Base-by-base conservation (phyloP, 1,140 invertebrate species). In the Brachystomella parvula region DNA sequence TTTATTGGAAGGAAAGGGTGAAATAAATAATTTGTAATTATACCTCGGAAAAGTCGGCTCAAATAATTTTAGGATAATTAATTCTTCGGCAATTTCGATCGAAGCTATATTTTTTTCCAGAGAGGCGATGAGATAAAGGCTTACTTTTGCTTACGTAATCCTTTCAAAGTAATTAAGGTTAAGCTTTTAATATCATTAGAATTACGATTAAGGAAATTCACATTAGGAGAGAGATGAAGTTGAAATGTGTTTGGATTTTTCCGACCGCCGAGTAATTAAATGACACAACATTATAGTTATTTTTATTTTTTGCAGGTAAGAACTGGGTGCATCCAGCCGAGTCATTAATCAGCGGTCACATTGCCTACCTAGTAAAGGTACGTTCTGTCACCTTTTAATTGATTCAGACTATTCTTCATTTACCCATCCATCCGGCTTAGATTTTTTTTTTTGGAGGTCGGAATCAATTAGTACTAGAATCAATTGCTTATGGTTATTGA, bases 341-440 rank as follows among this genome's bases (percentile, higher is more conserved):
- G 75, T 83, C 90, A n/a, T 82, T 97, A 3, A 86, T 92, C 74
- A 92, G 88, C 78, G 94, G 94, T 63, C 94, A 96, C 76, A 92
- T 96, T 70, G 91, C 90, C 44, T 97, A 96, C 83, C 86, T 95
- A 81, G 94, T 97, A 78, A 97, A 97, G 86, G 92, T 95, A 82
- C 79, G 77, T 63, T 35, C 19, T 61, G 35, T 39, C 19, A 39
- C 19, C 35, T 9, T 39, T 19, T 39, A 39, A 39, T 9, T 9
- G 19, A 39, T 39, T 6, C 35, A 9, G 35, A 39, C 35, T 39
- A 39, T 9, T 39, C 19, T 39, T 39, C 19, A 39, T 39, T 9
- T 6, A 44, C 6, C 19, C 19, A 44, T 44, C 19, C 19, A 9
- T n/a, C n/a, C n/a, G n/a, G n/a, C n/a, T n/a, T n/a, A n/a, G n/a